These are phyloP conservation scores for Mohoua ochrocephala DNA, from an alignment of 2,113 vertebrate genomes.

Conservation along the genomic window DNA sequence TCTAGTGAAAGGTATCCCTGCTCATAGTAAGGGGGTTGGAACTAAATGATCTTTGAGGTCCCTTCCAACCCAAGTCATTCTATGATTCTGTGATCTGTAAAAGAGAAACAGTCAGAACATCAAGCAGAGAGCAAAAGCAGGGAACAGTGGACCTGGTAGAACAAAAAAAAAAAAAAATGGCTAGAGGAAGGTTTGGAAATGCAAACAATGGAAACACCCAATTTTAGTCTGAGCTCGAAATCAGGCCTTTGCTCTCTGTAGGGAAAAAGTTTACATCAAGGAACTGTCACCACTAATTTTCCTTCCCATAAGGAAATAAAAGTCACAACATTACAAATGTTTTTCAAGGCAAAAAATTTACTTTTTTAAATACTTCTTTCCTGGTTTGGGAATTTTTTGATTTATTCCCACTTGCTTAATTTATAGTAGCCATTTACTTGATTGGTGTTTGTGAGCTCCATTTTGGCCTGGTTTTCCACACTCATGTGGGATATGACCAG, in stretches of 20 bases:
- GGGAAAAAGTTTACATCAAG: background rate
- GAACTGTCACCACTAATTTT: background rate
- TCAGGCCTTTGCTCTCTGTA: background rate
- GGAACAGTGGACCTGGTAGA: background rate
- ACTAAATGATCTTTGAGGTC: background rate
- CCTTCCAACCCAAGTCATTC: background rate
- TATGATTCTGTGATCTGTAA: background rate
- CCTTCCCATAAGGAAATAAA: background rate
- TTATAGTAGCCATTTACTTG: background rate
- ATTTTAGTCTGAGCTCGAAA: background rate
- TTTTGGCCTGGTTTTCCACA: background rate
- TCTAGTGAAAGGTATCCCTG: background rate
- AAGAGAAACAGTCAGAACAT: background rate
- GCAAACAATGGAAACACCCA: background rate
- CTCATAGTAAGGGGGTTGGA: background rate
- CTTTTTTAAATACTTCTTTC: background rate
- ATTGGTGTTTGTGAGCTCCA: background rate
- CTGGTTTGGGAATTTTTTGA: background rate
- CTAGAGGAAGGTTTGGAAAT: background rate
- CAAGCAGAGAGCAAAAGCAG: background rate
- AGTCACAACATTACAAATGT: background rate
- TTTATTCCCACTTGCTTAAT: background rate
- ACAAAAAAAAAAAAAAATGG: background rate
- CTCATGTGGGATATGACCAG: background rate
- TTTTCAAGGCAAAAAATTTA: background rate